Evolutionary conservation across 2,888 invertebrate species (phyloP).

Genomic region (Corbicula japonica): DNA sequence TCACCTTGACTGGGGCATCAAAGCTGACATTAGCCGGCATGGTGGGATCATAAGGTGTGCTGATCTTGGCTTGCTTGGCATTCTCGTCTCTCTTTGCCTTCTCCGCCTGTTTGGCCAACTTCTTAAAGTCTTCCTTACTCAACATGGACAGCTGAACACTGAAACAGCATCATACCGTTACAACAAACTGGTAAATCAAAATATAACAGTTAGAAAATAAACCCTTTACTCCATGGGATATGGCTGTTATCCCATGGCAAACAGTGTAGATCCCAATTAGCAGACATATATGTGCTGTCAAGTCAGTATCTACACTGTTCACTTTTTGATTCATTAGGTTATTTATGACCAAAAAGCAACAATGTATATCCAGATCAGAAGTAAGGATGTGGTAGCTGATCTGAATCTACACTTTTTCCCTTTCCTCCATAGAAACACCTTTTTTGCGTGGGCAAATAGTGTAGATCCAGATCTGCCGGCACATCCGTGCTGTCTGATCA

Average conservation of each 20-base stretch:
- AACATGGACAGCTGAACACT: conserved; percentile 35
- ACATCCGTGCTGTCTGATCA: no score
- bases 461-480: no score
- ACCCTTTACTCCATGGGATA: not conserved
- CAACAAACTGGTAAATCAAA: not conserved
- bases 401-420: no score
- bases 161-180: conserved; percentile 14
- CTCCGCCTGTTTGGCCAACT: conserved; percentile 49
- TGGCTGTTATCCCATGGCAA: not conserved
- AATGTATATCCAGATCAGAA: no score
- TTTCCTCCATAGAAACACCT: no score
- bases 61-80: conserved; percentile 38
- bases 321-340: no score
- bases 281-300: not conserved
- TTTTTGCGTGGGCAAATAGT: no score
- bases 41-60: conserved; percentile 24
- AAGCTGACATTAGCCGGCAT: conserved; percentile 37
- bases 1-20: conserved; percentile 51
- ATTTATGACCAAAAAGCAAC: no score
- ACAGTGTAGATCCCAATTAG: not conserved
- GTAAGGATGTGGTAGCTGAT: no score
- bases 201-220: not conserved
- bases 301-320: not conserved
- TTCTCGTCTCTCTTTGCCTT: conserved; percentile 48
- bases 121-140: conserved; percentile 47